Base-by-base conservation (phyloP, 2,113 vertebrate species). In the Callorhinus ursinus region DNA sequence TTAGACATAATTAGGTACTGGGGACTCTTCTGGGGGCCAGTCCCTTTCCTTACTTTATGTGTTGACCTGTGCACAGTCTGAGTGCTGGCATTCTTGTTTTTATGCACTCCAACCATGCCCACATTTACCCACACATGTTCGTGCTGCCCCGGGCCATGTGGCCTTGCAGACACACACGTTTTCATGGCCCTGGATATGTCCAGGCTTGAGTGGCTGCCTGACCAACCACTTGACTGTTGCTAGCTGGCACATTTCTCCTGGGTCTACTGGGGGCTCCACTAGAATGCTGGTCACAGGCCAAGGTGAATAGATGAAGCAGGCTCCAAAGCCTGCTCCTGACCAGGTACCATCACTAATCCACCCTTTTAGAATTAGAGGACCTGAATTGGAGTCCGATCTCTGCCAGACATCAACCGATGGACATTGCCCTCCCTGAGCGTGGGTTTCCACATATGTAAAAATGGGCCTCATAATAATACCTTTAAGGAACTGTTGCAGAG, bases 261-360 rank as follows among this genome's bases (percentile, higher is more conserved):
- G 24, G 19, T 5, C 21, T 74, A 46, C 39, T 33, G 24, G 71
- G 28, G 21, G 16, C 77, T n/a, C 59, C n/a, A 53, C 53, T 53
- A 19, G 1, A 51, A 13, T 5, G 33, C 76, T 49, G 55, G 72
- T 80, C 51, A 82, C 15, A n/a, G 28, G 31, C 36, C 39, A 42
- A 21, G 39, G 22, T 49, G 26, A 72, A 12, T 0, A 46, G 46
- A 26, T 0, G 3, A 12, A 65, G 10, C 0, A 19, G 57, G 6
- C 3, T 31, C 36, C 59, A 14, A 15, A 1, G 39, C 24, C 61
- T 31, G 21, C 33, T 77, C 8, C 71, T 36, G 42, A 16, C 13
- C 26, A 59, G 80, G 31, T 7, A n/a, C 19, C 2, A 6, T 55
- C 26, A 26, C 7, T 81, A 39, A 28, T 0, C 19, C 28, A 65